Percentiles rank a stretch among this genome's conserved stretches.
Evolutionary conservation across 1,140 invertebrate genomes (phyloP).

Genomic region (Archivesica marissinica): DNA sequence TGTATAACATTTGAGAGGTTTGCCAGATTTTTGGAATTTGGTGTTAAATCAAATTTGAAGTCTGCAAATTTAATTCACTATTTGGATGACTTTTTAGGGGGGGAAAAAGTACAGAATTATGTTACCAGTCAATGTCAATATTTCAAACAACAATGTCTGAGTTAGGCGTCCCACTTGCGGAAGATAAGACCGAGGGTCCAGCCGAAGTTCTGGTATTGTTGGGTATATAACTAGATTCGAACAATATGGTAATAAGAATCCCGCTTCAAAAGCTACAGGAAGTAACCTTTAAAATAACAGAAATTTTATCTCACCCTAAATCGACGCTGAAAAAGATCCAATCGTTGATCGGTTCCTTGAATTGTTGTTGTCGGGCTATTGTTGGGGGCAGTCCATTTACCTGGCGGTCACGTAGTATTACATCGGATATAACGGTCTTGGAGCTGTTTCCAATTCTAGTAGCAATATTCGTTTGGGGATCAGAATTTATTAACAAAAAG

Average conservation of each 20-base stretch:
- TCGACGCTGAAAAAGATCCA: slow-evolving; percentile 59
- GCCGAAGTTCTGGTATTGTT: not conserved
- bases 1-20: slow-evolving; percentile 39
- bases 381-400: slow-evolving; percentile 47
- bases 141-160: not conserved
- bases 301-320: not conserved
- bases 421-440: slow-evolving; percentile 56
- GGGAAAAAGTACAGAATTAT: not conserved
- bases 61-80: slow-evolving; percentile 29
- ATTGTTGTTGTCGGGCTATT: slow-evolving; percentile 54
- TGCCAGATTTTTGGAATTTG: slow-evolving; percentile 36
- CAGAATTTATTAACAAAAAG: slow-evolving; percentile 47
- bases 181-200: not conserved
- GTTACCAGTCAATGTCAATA: not conserved
- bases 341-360: slow-evolving; percentile 60
- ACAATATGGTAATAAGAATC: not conserved
- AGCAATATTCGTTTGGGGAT: slow-evolving; percentile 41
- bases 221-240: slow-evolving; percentile 8
- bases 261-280: not conserved
- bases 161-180: not conserved
- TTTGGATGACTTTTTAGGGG: slow-evolving; percentile 39
- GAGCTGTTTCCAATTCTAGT: slow-evolving; percentile 59
- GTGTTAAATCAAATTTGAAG: not conserved
- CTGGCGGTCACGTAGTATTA: slow-evolving; percentile 36
- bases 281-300: not conserved